Evolutionary conservation across 2,888 invertebrate species (phyloP).

Genomic region (Lypha dubia): DNA sequence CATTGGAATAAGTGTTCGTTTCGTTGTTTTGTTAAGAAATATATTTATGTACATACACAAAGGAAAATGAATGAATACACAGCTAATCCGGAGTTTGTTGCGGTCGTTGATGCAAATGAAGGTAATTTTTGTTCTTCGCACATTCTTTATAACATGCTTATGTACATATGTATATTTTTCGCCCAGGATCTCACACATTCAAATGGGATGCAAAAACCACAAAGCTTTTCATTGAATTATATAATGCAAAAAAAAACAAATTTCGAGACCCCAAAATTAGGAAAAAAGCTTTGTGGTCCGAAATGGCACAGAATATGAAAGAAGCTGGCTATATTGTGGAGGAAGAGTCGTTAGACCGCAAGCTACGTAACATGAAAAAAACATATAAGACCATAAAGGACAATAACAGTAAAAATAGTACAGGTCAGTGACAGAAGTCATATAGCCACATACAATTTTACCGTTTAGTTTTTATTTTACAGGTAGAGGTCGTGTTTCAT

Average conservation of each 20-base stretch:
- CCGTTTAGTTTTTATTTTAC: neutral
- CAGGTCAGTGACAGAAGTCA: too few relatives aligned
- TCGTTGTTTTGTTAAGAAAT: too few relatives aligned
- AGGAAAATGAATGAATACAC: too few relatives aligned
- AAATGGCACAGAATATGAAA: neutral
- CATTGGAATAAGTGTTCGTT: too few relatives aligned
- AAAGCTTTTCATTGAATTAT: neutral
- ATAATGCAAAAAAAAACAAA: neutral
- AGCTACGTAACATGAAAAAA: constrained; percentile 13
- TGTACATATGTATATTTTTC: too few relatives aligned
- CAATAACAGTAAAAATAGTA: too few relatives aligned
- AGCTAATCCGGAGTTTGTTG: too few relatives aligned
- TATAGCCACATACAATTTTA: neutral
- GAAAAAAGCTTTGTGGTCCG: neutral
- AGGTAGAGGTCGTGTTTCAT: constrained; percentile 15
- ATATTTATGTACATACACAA: too few relatives aligned
- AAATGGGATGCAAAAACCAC: neutral
- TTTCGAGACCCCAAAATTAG: constrained; percentile 9
- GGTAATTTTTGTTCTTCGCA: too few relatives aligned
- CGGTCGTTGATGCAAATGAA: too few relatives aligned
- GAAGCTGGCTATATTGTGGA: neutral
- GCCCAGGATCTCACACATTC: neutral
- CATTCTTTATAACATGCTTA: too few relatives aligned
- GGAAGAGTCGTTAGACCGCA: neutral
- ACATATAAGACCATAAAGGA: neutral